Evolutionary conservation across 2,113 vertebrate genomes (phyloP).

Genomic region (Chamaea fasciata): DNA sequence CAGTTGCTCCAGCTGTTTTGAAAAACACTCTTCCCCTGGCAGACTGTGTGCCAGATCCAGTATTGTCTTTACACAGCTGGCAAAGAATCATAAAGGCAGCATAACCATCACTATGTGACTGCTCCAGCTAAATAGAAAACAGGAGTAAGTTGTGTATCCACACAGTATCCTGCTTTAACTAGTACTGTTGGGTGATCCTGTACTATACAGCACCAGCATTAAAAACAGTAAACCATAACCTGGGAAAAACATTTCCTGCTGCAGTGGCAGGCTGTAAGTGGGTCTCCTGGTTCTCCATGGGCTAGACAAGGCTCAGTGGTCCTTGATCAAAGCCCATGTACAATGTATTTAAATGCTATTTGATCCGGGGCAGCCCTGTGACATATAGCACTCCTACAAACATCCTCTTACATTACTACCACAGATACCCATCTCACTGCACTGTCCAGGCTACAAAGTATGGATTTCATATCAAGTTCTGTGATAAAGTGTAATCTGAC

Average conservation of each 20-base stretch:
- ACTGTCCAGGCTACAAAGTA: neutral
- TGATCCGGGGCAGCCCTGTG: neutral
- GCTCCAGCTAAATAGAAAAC: neutral
- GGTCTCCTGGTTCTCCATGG: neutral
- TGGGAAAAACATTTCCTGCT: neutral
- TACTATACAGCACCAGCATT: neutral
- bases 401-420: neutral
- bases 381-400: neutral
- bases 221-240: neutral
- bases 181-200: neutral
- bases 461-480: neutral
- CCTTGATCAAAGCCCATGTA: neutral
- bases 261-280: neutral
- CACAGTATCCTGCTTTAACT: neutral
- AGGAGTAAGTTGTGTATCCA: neutral
- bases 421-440: neutral
- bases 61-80: neutral
- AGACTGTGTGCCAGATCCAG: neutral
- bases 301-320: neutral
- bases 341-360: neutral
- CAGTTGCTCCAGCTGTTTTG: neutral
- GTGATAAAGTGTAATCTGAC: neutral
- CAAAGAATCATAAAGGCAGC: neutral
- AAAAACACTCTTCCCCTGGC: neutral
- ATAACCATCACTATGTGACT: neutral